Conservation (phyloP, 2,888 invertebrate species). For the Strigamia maritima region DNA sequence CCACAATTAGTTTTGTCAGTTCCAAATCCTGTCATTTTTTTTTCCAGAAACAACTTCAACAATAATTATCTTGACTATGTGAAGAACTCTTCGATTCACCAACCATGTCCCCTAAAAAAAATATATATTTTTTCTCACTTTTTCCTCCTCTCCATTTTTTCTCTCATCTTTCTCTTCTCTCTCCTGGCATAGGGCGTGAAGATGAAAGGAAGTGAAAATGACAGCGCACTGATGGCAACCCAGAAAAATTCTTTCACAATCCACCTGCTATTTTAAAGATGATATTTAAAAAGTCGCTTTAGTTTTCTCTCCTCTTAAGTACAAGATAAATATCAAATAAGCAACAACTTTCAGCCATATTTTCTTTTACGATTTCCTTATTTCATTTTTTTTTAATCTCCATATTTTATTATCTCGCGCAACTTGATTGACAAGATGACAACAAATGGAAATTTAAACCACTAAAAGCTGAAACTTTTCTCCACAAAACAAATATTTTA, state of each 20-base stretch:
- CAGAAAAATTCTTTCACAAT: not conserved
- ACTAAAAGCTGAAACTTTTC: not conserved
- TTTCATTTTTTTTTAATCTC: not conserved
- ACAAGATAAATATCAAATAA: not conserved
- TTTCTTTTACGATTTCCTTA: not conserved
- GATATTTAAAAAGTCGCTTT: constrained; percentile 16
- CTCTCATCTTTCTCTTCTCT: not conserved
- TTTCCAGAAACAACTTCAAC: not conserved
- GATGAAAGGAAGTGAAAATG: constrained; percentile 27
- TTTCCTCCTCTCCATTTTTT: not conserved
- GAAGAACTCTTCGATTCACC: constrained; percentile 11
- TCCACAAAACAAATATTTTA: constrained; percentile 13
- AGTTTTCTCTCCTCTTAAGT: not conserved
- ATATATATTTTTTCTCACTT: not conserved
- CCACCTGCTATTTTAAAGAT: constrained; percentile 6
- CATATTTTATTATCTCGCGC: constrained; percentile 7
- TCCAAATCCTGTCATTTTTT: not conserved
- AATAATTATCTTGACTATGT: constrained; percentile 17
- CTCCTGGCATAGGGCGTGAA: not conserved
- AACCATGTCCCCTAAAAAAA: not conserved
- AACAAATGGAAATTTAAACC: constrained; percentile 19
- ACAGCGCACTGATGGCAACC: constrained; percentile 19
- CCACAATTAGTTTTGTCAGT: no score
- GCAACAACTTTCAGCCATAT: not conserved
- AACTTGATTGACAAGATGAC: constrained; percentile 11